Evolutionary conservation across 1,140 invertebrate species (phyloP).

Genomic region (Neodiprion fabricii): DNA sequence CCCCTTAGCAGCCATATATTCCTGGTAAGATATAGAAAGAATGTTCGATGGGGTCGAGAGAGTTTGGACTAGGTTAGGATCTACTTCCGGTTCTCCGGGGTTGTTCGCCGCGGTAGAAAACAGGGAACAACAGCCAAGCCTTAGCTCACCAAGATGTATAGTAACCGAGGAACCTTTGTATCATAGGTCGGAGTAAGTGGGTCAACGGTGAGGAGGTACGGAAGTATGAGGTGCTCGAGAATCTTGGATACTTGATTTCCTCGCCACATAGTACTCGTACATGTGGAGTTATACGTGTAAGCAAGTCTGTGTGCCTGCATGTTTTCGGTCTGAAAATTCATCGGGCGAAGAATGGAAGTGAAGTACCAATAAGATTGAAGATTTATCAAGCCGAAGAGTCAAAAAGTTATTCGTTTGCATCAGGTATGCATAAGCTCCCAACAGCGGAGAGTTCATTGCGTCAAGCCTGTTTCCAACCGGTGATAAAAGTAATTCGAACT

Average conservation of each 20-base stretch:
- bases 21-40: neutral
- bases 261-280: neutral
- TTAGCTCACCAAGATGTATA: neutral
- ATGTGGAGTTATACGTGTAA: neutral
- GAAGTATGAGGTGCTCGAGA: conserved; percentile 1
- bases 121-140: conserved; percentile 3
- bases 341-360: neutral
- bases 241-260: conserved; percentile 5
- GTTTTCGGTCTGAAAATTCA: neutral
- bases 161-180: neutral
- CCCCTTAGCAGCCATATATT: neutral
- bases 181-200: neutral
- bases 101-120: conserved; percentile 1
- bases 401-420: neutral
- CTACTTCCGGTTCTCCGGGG: neutral
- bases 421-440: neutral
- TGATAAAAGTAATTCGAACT: too few species aligned
- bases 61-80: neutral
- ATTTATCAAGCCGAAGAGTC: neutral
- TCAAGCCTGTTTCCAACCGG: neutral
- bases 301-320: too few species aligned
- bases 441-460: neutral
- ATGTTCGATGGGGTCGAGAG: neutral
- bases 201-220: neutral
- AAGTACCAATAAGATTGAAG: neutral